Evolutionary conservation across 2,888 invertebrate species (phyloP).

Genomic region (Caenorhabditis uteleia): DNA sequence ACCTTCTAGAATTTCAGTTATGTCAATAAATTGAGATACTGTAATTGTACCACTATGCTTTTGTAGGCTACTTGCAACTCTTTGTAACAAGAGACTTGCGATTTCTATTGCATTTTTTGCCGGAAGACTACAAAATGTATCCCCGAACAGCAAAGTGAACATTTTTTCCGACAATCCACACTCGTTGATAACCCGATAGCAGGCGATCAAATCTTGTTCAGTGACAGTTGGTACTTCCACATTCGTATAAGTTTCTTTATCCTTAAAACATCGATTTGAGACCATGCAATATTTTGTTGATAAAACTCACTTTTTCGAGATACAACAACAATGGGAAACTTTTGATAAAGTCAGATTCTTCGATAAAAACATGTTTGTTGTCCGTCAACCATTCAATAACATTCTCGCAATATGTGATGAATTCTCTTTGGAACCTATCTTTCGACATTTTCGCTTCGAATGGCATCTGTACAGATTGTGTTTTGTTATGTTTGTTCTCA

Average conservation of each 20-base stretch:
- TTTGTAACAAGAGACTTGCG: conserved; percentile 9
- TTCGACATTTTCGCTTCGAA: conserved; percentile 10
- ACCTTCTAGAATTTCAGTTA: background rate
- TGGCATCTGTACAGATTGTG: conserved; percentile 5
- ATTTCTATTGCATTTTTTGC: conserved; percentile 11
- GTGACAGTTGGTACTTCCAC: conserved; percentile 30
- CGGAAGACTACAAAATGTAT: conserved; percentile 2
- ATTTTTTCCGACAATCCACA: conserved; percentile 33
- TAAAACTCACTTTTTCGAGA: conserved; percentile 8
- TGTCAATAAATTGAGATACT: no score
- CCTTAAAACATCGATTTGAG: no score
- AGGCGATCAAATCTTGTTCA: conserved; percentile 29
- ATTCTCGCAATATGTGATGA: conserved; percentile 9
- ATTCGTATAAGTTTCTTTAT: conserved; percentile 32
- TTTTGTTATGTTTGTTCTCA: background rate
- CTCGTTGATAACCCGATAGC: conserved; percentile 35
- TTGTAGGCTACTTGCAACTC: conserved; percentile 16
- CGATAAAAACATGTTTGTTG: conserved; percentile 1
- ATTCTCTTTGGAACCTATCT: conserved; percentile 17
- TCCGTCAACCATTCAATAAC: conserved; percentile 9
- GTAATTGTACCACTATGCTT: no score
- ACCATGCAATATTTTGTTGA: background rate
- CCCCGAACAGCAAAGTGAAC: conserved; percentile 19
- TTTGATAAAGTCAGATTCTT: conserved; percentile 4
- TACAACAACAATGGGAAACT: conserved; percentile 10